Base-by-base conservation (phyloP, 1,140 invertebrate genomes). In the Ceratitis capitata region DNA sequence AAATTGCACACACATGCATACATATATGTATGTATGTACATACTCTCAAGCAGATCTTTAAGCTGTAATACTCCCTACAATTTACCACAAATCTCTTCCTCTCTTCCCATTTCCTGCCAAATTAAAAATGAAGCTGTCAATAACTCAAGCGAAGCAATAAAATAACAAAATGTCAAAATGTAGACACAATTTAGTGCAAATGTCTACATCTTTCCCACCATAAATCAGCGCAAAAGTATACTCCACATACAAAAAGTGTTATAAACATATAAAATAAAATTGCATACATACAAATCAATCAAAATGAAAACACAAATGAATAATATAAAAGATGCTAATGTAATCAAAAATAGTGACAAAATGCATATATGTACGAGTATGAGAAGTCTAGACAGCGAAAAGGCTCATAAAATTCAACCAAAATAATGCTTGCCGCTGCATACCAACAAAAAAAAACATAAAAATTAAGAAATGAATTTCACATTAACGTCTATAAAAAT, bases 381-480 rank as follows among this genome's bases (percentile, higher is more conserved):
- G 19, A 19, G 2, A 26, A 12, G 69, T 45, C 69, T 26, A 78
- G 69, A 78, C 69, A n/a, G n/a, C n/a, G 42, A 39, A 78, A 78
- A 78, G 3, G 39, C 16, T 78, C 69, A n/a, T 78, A 78, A 78
- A 78, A 23, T n/a, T 78, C 16, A 0, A n/a, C 39, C 9, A 39
- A 78, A 45, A 78, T 45, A 10, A n/a, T 78, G 4, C 32, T 58
- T 58, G 7, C 10, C 45, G 5, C 19, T 23, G 6, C 51, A n/a
- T n/a, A 1, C 9, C 23, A 64, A 26, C 23, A 14, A 23, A 45
- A 78, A 74, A 45, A 78, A 23, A 45, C 14, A 78, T 78, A 78
- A 78, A 78, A 78, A 78, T 78, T 78, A 47, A 42, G 69, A 78
- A 78, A 78, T 78, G 69, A 78, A 78, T 45, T 78, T 39, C 7